Base-by-base conservation (phyloP, 2,113 vertebrate genomes). In the Neopipo cinnamomea region DNA sequence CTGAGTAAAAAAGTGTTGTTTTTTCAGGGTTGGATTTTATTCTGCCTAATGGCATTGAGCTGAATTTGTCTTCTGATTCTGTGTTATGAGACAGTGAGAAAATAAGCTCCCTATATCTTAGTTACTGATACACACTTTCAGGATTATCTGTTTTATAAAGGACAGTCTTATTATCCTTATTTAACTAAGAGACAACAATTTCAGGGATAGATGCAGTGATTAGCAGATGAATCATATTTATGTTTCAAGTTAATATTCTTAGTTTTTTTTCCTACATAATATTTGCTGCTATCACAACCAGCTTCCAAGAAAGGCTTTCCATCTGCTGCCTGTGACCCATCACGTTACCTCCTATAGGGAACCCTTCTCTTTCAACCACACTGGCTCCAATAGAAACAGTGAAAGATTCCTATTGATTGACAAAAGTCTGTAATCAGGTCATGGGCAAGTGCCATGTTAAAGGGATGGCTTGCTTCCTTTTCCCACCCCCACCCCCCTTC, bases 61-160 rank as follows among this genome's bases (percentile, higher is more conserved):
- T 83, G 62, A 83, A 82, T 93, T 93, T 79, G 47, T 83, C 56
- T 91, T 80, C 82, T 67, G 68, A 55, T 77, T 88, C 50, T 39
- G 33, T 77, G 13, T 49, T 90, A 85, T 21, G 61, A 93, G 61
- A 72, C 52, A 91, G 52, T 59, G 82, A 88, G 68, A 93, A 95
- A 95, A 92, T 80, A 94, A 94, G 65, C 37, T 91, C 59, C 44
- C 59, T 90, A 3, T 67, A 41, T 95, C 73, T 90, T 91, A 55
- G 67, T 35, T 89, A 72, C 65, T 89, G 68, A 68, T 71, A 72
- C 35, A 63, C 59, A n/a, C 47, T 91, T 83, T 31, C 22, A 44
- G 83, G 63, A 88, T 90, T 95, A 80, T 62, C 39, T 1, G 0
- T 96, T 93, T 88, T 62, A 55, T 62, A 89, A 90, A 90, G 71